These are phyloP conservation scores for Misgurnus anguillicaudatus DNA, from an alignment of 2,113 vertebrate genomes.

Conservation along the genomic window DNA sequence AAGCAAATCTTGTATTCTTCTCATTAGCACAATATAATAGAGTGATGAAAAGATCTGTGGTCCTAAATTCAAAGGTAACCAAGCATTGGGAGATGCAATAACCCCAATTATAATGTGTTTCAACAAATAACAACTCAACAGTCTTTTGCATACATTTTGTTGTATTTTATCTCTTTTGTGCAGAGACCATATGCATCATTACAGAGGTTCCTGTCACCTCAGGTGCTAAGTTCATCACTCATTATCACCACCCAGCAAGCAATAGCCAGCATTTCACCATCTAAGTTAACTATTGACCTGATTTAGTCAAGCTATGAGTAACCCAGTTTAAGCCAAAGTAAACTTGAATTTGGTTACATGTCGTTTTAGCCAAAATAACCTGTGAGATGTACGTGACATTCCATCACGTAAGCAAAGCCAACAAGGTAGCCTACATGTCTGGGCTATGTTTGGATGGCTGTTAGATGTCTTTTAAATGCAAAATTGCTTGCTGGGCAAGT, in stretches of 20 bases:
- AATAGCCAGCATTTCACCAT: background rate
- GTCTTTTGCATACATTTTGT: conserved; percentile 55
- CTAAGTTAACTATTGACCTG: too few relatives aligned
- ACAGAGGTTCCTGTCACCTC: conserved; percentile 76
- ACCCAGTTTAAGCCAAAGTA: too few relatives aligned
- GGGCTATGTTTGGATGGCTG: too few relatives aligned
- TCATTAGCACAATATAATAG: background rate
- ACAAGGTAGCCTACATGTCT: too few relatives aligned
- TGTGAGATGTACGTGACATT: too few relatives aligned
- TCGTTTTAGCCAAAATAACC: too few relatives aligned
- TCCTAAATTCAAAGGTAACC: background rate
- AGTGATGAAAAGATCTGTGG: background rate
- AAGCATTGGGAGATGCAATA: background rate
- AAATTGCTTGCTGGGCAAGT: too few relatives aligned
- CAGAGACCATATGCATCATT: conserved; percentile 81
- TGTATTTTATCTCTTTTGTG: conserved; percentile 71
- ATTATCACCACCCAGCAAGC: conserved; percentile 6
- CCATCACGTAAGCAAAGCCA: too few relatives aligned
- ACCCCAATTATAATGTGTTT: background rate
- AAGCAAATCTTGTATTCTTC: background rate
- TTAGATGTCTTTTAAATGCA: too few relatives aligned
- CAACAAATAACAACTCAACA: background rate
- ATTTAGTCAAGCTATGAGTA: too few relatives aligned
- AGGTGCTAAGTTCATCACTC: conserved; percentile 70
- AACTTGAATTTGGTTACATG: too few relatives aligned